Conservation (phyloP, 2,888 invertebrate species). For the Laspeyria flexula region DNA sequence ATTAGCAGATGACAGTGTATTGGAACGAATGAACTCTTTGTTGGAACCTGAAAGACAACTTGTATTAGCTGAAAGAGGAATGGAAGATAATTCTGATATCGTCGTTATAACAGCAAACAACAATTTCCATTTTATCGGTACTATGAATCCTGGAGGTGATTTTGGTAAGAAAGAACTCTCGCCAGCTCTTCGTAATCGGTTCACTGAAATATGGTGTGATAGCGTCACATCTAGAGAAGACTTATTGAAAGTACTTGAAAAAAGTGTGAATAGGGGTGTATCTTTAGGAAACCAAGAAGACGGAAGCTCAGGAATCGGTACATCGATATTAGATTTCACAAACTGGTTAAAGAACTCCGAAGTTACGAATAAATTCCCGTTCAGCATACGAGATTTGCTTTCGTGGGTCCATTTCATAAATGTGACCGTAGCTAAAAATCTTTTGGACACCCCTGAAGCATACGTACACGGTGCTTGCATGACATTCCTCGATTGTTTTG, state of each 20-base stretch:
- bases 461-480: slow-evolving; percentile 96
- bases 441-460: slow-evolving; percentile 86
- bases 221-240: slow-evolving; percentile 90
- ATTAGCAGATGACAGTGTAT: slow-evolving; percentile 98
- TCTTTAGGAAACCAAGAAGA: slow-evolving; percentile 83
- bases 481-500: slow-evolving; percentile 96
- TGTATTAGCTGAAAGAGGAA: slow-evolving; percentile 96
- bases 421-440: slow-evolving; percentile 73
- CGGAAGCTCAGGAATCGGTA: slow-evolving; percentile 87
- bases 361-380: slow-evolving; percentile 91
- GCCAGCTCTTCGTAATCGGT: slow-evolving; percentile 97
- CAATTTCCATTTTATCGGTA: slow-evolving; percentile 96
- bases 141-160: slow-evolving; percentile 99
- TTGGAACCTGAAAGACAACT: slow-evolving; percentile 97
- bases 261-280: slow-evolving; percentile 88
- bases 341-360: slow-evolving; percentile 90
- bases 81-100: slow-evolving; percentile 85
- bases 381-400: slow-evolving; percentile 96
- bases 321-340: slow-evolving; percentile 92
- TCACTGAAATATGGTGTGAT: slow-evolving; percentile 99
- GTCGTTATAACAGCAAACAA: slow-evolving; percentile 88
- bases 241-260: slow-evolving; percentile 92
- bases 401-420: slow-evolving; percentile 98
- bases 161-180: slow-evolving; percentile 99
- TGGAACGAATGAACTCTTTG: slow-evolving; percentile 98